Conservation (phyloP, 2,113 vertebrate genomes). For the Myiagra hebetior region DNA sequence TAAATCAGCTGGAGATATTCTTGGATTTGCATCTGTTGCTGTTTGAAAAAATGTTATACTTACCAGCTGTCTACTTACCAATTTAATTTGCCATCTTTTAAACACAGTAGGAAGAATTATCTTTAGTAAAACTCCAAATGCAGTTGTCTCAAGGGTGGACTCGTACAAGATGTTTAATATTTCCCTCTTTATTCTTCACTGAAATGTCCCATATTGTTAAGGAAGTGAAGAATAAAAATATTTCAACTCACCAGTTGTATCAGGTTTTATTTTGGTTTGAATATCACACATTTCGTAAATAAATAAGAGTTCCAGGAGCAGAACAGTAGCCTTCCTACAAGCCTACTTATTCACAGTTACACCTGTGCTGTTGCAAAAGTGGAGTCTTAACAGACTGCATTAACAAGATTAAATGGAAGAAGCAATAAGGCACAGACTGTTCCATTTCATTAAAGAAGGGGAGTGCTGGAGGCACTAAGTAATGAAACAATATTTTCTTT, state of each 20-base stretch:
- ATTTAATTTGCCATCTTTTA: conserved; percentile 42
- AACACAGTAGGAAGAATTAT: conserved; percentile 2
- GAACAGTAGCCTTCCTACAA: conserved; percentile 40
- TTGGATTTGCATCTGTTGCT: conserved; percentile 28
- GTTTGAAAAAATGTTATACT: conserved; percentile 39
- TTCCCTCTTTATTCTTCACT: not conserved
- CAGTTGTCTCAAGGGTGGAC: not conserved
- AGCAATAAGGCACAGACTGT: conserved; percentile 73
- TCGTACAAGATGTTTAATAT: not conserved
- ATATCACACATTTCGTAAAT: conserved; percentile 70
- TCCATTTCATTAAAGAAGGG: conserved; percentile 74
- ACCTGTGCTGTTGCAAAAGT: conserved; percentile 63
- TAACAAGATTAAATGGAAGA: conserved; percentile 82
- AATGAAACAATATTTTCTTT: not conserved
- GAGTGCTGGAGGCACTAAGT: conserved; percentile 10
- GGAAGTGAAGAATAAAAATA: conserved; percentile 44
- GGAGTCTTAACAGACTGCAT: conserved; percentile 70
- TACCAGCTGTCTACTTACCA: conserved; percentile 20
- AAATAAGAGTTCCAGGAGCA: conserved; percentile 42
- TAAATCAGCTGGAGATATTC: conserved; percentile 41
- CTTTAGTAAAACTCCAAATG: not conserved
- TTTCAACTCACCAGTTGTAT: conserved; percentile 78
- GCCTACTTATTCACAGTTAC: conserved; percentile 24
- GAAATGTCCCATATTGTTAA: not conserved
- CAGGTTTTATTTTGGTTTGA: conserved; percentile 78